Evolutionary conservation across 2,113 vertebrate genomes (phyloP).

Genomic region (Macrotus californicus): DNA sequence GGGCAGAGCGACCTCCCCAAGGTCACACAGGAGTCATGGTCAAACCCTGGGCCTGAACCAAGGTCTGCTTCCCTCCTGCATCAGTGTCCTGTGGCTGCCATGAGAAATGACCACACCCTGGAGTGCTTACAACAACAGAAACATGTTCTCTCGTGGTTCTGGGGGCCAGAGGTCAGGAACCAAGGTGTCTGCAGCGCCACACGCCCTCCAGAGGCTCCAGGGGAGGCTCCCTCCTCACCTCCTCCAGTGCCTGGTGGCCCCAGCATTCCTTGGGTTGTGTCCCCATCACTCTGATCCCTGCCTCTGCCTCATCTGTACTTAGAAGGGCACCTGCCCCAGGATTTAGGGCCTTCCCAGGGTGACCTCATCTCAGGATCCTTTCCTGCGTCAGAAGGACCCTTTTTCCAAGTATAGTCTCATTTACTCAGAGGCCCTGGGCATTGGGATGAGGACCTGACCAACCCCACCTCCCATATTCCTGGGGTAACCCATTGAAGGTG

Average conservation of each 20-base stretch:
- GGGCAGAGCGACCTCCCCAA: background rate
- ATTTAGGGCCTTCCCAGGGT: fast-evolving
- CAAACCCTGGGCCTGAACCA: fast-evolving
- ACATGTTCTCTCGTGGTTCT: fast-evolving
- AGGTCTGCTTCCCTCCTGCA: fast-evolving
- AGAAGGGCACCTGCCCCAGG: fast-evolving
- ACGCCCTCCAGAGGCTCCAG: background rate
- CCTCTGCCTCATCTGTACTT: too few relatives aligned
- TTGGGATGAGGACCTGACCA: fast-evolving
- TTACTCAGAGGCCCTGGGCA: fast-evolving
- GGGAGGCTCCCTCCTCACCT: fast-evolving
- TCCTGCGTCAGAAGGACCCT: background rate
- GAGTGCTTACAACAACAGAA: fast-evolving
- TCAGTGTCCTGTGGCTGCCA: background rate
- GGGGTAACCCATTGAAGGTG: too few relatives aligned
- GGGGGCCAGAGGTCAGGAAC: background rate
- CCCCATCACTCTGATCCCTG: fast-evolving
- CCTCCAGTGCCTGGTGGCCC: background rate
- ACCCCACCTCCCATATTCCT: too few relatives aligned
- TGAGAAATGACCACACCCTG: fast-evolving
- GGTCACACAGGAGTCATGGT: background rate
- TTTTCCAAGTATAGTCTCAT: fast-evolving
- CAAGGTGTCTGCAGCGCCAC: background rate
- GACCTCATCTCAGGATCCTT: background rate
- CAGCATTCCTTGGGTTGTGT: fast-evolving